Percentiles rank a stretch among this genome's conserved stretches.
Conservation (phyloP, 2,888 invertebrate species). For the Agrenia bidenticulata region DNA sequence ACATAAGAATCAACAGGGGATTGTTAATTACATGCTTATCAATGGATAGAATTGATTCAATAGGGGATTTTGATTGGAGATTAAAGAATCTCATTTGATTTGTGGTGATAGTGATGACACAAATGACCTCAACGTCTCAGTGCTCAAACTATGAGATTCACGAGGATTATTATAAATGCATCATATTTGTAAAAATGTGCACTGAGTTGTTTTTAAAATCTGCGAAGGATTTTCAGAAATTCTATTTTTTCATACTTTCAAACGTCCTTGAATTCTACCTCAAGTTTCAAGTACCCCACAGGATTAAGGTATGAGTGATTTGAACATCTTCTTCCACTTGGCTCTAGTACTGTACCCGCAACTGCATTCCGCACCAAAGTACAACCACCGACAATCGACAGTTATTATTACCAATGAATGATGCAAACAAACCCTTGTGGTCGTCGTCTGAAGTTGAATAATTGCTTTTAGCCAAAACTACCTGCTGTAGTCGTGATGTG, state of each 20-base stretch:
- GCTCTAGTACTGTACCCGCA: no score
- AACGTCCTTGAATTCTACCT: constrained; percentile 20
- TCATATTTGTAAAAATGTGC: no score
- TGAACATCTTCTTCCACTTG: no score
- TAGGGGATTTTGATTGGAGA: constrained; percentile 4
- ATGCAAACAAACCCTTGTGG: constrained; percentile 5
- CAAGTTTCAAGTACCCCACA: neutral
- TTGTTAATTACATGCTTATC: constrained; percentile 17
- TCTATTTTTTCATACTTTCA: constrained; percentile 13
- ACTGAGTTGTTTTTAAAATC: neutral
- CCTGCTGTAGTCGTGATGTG: constrained; percentile 8
- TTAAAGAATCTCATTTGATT: constrained; percentile 8
- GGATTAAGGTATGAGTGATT: no score
- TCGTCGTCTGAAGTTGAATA: constrained; percentile 15
- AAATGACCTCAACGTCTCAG: constrained; percentile 4
- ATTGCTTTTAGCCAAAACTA: constrained; percentile 15
- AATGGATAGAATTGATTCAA: constrained; percentile 7
- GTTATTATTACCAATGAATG: constrained; percentile 5
- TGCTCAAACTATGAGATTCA: neutral
- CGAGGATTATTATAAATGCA: neutral
- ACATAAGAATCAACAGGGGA: constrained; percentile 6
- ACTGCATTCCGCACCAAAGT: neutral
- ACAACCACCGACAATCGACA: neutral
- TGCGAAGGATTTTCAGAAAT: constrained; percentile 8
- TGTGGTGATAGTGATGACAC: constrained; percentile 1